A percentile compares a stretch with the other conserved stretches of the same genome.
These are phyloP conservation scores for Ophion costatus DNA, from an alignment of 2,888 invertebrate genomes.

Conservation along the genomic window DNA sequence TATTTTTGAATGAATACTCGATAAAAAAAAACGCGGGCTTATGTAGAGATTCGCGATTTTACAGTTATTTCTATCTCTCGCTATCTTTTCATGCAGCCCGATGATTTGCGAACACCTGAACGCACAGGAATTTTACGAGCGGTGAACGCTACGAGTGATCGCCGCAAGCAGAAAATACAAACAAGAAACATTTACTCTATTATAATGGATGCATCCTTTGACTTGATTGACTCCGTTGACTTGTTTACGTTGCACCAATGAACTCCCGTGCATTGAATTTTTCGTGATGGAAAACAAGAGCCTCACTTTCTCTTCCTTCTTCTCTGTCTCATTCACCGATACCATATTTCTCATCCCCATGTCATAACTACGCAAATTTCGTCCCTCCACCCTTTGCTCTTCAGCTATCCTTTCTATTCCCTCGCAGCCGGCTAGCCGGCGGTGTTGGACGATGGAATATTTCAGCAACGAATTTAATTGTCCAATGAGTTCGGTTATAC, in stretches of 20 bases:
- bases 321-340: slow-evolving; percentile 9
- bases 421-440: not conserved
- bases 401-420: not conserved
- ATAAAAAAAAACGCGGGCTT: not conserved
- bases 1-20: not conserved
- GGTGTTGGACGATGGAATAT: slow-evolving; percentile 33
- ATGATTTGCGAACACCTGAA: not conserved
- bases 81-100: not conserved
- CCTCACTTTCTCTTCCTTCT: not conserved
- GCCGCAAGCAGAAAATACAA: slow-evolving; percentile 13
- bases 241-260: slow-evolving; percentile 63
- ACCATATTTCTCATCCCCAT: not conserved
- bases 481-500: not conserved
- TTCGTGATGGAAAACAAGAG: slow-evolving; percentile 33
- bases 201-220: slow-evolving; percentile 63
- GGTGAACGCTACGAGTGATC: slow-evolving; percentile 1
- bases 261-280: slow-evolving; percentile 51
- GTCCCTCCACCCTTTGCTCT: not conserved
- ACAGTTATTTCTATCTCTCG: slow-evolving; percentile 8
- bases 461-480: slow-evolving; percentile 27
- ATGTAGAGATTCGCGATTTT: slow-evolving; percentile 10
- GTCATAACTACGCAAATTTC: not conserved
- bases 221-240: no score
- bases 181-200: slow-evolving; percentile 53
- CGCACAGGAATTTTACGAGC: not conserved